Evolutionary conservation across 2,113 vertebrate species (phyloP).

Genomic region (Naja naja): DNA sequence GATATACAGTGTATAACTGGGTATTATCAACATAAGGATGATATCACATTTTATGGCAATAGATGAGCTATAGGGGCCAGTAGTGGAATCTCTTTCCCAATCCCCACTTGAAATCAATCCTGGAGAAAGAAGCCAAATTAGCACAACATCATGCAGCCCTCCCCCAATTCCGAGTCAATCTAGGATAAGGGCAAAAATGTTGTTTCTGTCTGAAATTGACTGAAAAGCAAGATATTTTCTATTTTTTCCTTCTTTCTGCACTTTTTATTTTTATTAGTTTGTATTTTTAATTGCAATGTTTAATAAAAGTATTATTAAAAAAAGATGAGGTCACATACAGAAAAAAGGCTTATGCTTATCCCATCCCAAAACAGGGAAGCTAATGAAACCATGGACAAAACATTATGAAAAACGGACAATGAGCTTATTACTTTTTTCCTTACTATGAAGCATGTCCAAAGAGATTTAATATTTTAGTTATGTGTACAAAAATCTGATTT

Average conservation of each 20-base stretch:
- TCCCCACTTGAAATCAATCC: not conserved
- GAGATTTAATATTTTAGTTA: not conserved
- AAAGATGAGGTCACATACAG: not conserved
- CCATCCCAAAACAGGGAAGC: not conserved
- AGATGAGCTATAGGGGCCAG: not conserved
- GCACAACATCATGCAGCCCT: not conserved
- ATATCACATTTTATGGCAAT: not conserved
- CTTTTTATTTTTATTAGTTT: not conserved
- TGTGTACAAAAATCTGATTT: not conserved
- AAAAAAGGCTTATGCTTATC: not conserved
- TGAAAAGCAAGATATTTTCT: not conserved
- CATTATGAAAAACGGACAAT: not conserved
- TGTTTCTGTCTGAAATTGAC: not conserved
- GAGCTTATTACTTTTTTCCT: not conserved
- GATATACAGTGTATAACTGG: not conserved
- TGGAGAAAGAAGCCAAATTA: not conserved
- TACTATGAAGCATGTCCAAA: not conserved
- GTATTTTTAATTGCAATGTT: not conserved
- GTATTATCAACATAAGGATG: not conserved
- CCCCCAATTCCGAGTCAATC: not conserved
- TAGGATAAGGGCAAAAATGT: not conserved
- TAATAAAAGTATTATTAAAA: not conserved
- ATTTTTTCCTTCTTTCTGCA: not conserved
- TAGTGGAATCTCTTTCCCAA: not conserved
- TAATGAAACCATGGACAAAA: not conserved